A percentile compares a stretch with the other conserved stretches of the same genome.
These are phyloP conservation scores for Diarsia dahlii DNA, from an alignment of 2,888 invertebrate species.

Conservation along the genomic window DNA sequence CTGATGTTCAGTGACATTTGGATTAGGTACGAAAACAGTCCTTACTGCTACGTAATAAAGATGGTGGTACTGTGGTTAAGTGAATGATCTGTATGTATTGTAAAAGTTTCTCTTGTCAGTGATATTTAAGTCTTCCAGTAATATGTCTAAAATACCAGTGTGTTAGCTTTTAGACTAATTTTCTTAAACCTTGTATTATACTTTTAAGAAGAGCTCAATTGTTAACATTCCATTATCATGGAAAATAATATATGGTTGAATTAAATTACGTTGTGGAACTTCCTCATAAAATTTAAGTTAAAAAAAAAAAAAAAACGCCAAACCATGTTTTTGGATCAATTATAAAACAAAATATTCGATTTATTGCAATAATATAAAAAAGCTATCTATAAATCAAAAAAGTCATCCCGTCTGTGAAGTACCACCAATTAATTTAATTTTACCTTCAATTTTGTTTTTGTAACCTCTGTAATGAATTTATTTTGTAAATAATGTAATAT, in stretches of 20 bases:
- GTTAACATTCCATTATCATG: conserved; percentile 14
- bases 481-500: conserved; percentile 32
- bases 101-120: background rate
- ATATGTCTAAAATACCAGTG: too few species aligned
- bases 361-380: too few species aligned
- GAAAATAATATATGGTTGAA: background rate
- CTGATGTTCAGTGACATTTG: background rate
- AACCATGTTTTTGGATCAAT: too few species aligned
- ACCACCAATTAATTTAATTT: background rate
- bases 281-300: background rate
- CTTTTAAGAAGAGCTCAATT: conserved; percentile 30
- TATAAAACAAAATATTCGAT: background rate
- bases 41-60: conserved; percentile 6
- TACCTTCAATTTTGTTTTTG: background rate
- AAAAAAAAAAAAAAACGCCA: background rate
- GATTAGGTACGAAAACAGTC: conserved; percentile 5
- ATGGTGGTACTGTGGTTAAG: background rate
- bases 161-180: background rate
- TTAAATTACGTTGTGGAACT: background rate
- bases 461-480: background rate
- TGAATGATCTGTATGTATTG: background rate
- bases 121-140: background rate
- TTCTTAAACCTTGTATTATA: conserved; percentile 14
- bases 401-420: too few species aligned
- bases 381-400: too few species aligned